Evolutionary conservation across 1,140 invertebrate genomes (phyloP).

Genomic region (Theocolax elegans): DNA sequence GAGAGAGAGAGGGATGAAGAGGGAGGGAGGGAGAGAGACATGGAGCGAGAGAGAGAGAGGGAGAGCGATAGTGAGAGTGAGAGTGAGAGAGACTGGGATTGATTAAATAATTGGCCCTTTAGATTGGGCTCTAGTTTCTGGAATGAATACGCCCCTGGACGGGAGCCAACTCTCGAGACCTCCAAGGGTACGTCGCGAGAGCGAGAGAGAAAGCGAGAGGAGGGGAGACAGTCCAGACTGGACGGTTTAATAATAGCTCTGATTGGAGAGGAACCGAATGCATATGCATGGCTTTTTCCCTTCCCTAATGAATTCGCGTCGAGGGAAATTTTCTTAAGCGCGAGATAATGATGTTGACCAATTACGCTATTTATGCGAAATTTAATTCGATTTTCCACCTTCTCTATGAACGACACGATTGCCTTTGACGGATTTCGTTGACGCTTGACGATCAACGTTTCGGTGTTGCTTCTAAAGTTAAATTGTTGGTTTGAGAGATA

Average conservation of each 20-base stretch:
- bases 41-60: neutral
- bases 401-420: too few relatives aligned
- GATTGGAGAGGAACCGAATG: constrained; percentile 51
- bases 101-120: constrained; percentile 69
- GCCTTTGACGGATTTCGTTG: too few relatives aligned
- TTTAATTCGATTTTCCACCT: neutral
- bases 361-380: neutral
- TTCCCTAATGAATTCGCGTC: neutral
- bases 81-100: constrained; percentile 66
- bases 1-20: too few relatives aligned
- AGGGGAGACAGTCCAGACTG: constrained; percentile 43
- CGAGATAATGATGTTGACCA: neutral
- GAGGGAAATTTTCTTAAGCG: neutral
- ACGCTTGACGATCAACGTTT: too few relatives aligned
- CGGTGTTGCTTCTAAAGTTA: too few relatives aligned
- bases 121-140: constrained; percentile 66
- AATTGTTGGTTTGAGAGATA: too few relatives aligned
- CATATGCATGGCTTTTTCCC: constrained; percentile 21
- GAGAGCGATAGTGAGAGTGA: constrained; percentile 49
- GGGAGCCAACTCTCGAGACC: constrained; percentile 55
- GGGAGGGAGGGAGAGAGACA: too few relatives aligned
- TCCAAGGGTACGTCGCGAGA: constrained; percentile 1
- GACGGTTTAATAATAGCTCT: constrained; percentile 65
- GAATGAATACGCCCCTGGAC: constrained; percentile 66
- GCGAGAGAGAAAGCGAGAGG: neutral